phyloP scores from a whole-genome alignment of 2,888 invertebrate genomes.

The Stenoptilia bipunctidactyla region DNA sequence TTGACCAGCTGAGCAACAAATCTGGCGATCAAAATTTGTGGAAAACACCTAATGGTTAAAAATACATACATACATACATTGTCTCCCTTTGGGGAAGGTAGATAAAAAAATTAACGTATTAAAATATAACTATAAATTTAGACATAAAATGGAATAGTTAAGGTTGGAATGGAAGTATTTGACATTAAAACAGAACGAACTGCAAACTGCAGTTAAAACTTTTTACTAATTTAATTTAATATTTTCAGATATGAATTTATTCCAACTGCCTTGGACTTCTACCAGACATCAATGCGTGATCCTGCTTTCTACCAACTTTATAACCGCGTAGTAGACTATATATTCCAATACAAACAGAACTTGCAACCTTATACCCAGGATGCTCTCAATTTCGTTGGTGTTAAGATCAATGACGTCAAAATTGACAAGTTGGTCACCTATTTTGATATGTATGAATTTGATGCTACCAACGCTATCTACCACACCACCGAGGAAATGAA shows the following conservation, averaged over 20 bases:
- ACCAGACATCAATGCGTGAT: slow-evolving; percentile 70
- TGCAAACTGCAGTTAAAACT: no score
- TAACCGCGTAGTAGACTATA: slow-evolving; percentile 56
- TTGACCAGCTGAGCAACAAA: no score
- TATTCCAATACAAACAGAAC: slow-evolving; percentile 62
- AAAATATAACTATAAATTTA: no score
- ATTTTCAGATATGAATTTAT: slow-evolving; percentile 9
- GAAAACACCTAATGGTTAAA: no score
- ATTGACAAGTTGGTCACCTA: slow-evolving; percentile 70
- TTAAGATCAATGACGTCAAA: slow-evolving; percentile 62
- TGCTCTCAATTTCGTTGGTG: slow-evolving; percentile 58
- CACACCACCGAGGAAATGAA: slow-evolving; percentile 34
- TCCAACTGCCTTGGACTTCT: slow-evolving; percentile 47
- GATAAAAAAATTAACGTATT: no score
- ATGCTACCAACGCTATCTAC: slow-evolving; percentile 42
- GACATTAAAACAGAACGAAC: no score
- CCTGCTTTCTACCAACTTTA: slow-evolving; percentile 74
- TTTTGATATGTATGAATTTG: slow-evolving; percentile 65
- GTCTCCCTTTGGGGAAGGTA: no score
- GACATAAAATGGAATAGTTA: no score
- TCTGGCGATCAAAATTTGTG: no score
- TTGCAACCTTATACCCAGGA: slow-evolving; percentile 62
- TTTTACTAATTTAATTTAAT: no score
- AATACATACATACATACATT: no score
- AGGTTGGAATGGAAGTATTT: no score